phyloP scores from a whole-genome alignment of 2,888 invertebrate genomes.

The Xestia xanthographa region DNA sequence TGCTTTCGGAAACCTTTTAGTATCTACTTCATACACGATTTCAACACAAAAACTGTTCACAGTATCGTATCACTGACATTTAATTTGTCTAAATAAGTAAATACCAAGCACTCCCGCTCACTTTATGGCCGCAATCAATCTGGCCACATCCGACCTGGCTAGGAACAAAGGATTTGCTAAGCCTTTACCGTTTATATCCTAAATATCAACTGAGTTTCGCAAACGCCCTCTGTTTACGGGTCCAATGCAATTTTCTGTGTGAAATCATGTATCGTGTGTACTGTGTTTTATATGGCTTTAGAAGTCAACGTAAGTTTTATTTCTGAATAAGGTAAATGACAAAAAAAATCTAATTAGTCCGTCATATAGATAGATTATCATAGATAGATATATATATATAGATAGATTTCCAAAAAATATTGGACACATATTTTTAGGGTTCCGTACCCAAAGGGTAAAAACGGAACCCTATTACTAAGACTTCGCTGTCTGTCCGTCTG shows the following conservation, averaged over 20 bases:
- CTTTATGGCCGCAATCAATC: conserved; percentile 65
- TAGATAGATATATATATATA: too few relatives aligned
- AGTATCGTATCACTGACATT: conserved; percentile 42
- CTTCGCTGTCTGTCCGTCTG: too few relatives aligned
- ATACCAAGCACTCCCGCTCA: conserved; percentile 45
- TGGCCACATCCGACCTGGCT: conserved; percentile 54
- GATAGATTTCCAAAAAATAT: too few relatives aligned
- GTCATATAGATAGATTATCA: too few relatives aligned
- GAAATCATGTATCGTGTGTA: conserved; percentile 47
- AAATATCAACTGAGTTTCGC: conserved; percentile 74
- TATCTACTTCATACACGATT: conserved; percentile 6
- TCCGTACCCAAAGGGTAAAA: too few relatives aligned
- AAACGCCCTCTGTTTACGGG: conserved; percentile 56
- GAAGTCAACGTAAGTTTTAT: conserved; percentile 8
- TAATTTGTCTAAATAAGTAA: conserved; percentile 35
- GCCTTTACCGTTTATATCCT: conserved; percentile 73
- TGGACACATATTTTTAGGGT: too few relatives aligned
- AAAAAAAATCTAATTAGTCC: too few relatives aligned
- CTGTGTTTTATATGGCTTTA: conserved; percentile 20
- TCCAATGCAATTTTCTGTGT: conserved; percentile 55
- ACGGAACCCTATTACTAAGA: too few relatives aligned
- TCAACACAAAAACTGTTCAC: conserved; percentile 36
- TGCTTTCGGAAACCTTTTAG: neutral
- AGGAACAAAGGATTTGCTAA: conserved; percentile 77
- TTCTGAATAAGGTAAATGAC: too few relatives aligned